Percentiles rank a stretch among this genome's conserved stretches.
These are phyloP conservation scores for Acanthaster planci DNA, from an alignment of 35 echinoderm and acorn worm species.

Conservation along the genomic window DNA sequence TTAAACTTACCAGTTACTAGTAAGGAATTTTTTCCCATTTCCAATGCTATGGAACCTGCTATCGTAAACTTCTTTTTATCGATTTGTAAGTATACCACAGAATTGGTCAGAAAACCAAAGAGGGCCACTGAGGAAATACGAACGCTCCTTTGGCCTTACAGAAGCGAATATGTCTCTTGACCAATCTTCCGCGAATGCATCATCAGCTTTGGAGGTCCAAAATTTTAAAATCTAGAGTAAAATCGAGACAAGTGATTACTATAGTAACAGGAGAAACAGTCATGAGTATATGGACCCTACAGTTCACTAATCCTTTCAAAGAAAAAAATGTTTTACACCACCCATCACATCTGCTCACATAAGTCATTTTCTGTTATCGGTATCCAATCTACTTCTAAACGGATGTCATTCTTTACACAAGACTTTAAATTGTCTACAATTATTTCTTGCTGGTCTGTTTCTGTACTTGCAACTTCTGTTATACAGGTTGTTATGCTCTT, in stretches of 20 bases:
- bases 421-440: not conserved
- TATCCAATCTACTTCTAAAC: not conserved
- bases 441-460: too few species aligned
- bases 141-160: not conserved
- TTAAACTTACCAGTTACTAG: not conserved
- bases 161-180: not conserved
- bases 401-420: slow-evolving; percentile 3
- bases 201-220: not conserved
- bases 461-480: not conserved
- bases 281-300: not conserved
- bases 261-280: not conserved
- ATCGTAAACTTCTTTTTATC: not conserved
- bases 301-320: not conserved
- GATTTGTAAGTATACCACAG: not conserved
- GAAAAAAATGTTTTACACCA: not conserved
- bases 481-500: not conserved
- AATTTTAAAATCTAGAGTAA: not conserved
- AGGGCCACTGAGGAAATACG: not conserved
- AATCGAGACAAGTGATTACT: too few species aligned
- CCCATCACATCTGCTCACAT: not conserved
- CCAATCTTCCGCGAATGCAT: not conserved
- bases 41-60: not conserved
- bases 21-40: not conserved
- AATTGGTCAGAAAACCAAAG: not conserved
- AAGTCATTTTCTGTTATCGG: not conserved